Base-by-base conservation (phyloP, 2,113 vertebrate species). In the Myiozetetes cayanensis region DNA sequence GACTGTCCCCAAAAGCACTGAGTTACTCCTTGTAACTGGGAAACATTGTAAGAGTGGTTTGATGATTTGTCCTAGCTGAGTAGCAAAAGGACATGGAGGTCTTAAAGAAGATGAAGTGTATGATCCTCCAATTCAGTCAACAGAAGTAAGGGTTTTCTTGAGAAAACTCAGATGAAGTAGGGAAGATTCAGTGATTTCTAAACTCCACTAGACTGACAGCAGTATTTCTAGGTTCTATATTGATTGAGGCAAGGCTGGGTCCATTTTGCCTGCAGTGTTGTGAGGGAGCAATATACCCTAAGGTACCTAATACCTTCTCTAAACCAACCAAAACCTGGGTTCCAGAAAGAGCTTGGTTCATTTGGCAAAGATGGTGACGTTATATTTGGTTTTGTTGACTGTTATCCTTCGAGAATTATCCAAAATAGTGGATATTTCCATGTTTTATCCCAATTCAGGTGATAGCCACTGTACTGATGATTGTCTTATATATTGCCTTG, bases 1-100 rank as follows among this genome's bases (percentile, higher is more conserved):
- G 55, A 56, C 76, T 87, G 88, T 89, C 90, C 76, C 80, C 73
- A 88, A 75, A 94, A 93, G 75, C 12, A 0, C 68, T 27, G 63
- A 62, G 63, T 43, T 77, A 79, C 63, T 94, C 41, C 30, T 84
- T 71, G 53, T 65, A 47, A 84, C 7, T 6, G 15, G 56, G 41
- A 93, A 90, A 43, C 53, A 46, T 53, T 62, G 23, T 50, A 88
- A 37, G 46, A 86, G n/a, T 52, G 31, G 31, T 71, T 68, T 84
- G 76, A 90, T 85, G 73, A 67, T 92, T 92, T 95, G 61, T 79
- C 39, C 12, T 89, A 93, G 66, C 59, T 47, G 63, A 93, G 65
- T 59, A 71, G 43, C 52, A 90, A 77, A 94, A 88, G 90, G 61
- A 91, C 49, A 71, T 41, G 65, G 82, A 88, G 35, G 33, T 83